Percentiles rank a stretch among this genome's conserved stretches.
These are phyloP conservation scores for Thymelicus acteon DNA, from an alignment of 2,888 invertebrate species.

Conservation along the genomic window DNA sequence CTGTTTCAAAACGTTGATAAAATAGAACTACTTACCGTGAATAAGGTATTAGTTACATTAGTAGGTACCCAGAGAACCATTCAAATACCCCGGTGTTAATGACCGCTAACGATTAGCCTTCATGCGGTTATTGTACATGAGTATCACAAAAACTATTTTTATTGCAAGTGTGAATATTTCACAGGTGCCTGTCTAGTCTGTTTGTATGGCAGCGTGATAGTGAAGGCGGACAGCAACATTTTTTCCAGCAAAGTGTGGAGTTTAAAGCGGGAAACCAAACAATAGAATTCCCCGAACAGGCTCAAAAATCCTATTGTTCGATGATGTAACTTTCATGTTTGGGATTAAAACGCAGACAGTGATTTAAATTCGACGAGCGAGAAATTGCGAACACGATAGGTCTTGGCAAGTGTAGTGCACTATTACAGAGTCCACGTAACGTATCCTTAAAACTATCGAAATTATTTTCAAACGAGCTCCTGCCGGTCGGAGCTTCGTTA, in stretches of 20 bases:
- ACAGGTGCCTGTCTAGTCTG: conserved; percentile 6
- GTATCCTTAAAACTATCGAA: conserved; percentile 8
- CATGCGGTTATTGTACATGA: conserved; percentile 27
- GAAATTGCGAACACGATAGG: conserved; percentile 20
- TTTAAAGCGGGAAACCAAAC: conserved; percentile 24
- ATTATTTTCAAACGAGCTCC: conserved; percentile 1
- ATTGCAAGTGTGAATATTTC: conserved; percentile 21
- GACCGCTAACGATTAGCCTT: conserved; percentile 28
- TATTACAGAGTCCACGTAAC: background rate
- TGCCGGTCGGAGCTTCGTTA: conserved; percentile 18
- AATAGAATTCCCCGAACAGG: conserved; percentile 17
- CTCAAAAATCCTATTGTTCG: conserved; percentile 30
- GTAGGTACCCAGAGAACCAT: conserved; percentile 8
- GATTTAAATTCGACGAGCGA: conserved; percentile 23
- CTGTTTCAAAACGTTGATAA: no score
- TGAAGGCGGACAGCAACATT: conserved; percentile 18
- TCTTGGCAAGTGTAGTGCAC: conserved; percentile 2
- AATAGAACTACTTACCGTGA: no score
- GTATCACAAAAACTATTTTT: conserved; percentile 15
- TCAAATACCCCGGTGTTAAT: conserved; percentile 17
- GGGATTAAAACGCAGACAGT: conserved; percentile 29
- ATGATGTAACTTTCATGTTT: conserved; percentile 30
- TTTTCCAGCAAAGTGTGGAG: conserved; percentile 9
- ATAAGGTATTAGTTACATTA: conserved; percentile 23
- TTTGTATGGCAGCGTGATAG: conserved; percentile 3